Evolutionary conservation across 2,113 vertebrate species (phyloP).

Genomic region (Porphyrio hochstetteri): DNA sequence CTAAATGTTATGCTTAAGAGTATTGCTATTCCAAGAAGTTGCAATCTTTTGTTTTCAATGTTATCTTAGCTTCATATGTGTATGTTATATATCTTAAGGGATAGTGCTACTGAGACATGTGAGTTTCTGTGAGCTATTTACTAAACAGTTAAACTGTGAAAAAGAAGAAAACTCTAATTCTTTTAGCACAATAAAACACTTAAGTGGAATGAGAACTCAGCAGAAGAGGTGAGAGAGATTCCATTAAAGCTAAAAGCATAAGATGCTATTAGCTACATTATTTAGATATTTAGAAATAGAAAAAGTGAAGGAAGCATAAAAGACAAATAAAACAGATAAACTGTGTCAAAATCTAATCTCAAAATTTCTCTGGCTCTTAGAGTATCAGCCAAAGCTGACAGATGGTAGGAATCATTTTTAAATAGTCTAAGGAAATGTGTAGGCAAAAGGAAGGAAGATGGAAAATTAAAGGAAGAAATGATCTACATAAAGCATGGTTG

Average conservation of each 20-base stretch:
- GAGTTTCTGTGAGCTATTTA: neutral
- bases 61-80: neutral
- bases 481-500: neutral
- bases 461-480: conserved; percentile 17
- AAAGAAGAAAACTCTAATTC: neutral
- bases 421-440: conserved; percentile 9
- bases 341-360: neutral
- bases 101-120: neutral
- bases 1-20: neutral
- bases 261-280: neutral
- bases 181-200: neutral
- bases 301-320: neutral
- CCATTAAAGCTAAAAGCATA: neutral
- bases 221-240: neutral
- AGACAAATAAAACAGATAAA: neutral
- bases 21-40: neutral
- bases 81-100: neutral
- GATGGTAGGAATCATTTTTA: conserved; percentile 22
- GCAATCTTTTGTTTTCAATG: neutral
- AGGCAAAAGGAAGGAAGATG: conserved; percentile 2
- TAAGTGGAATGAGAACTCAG: neutral
- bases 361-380: neutral
- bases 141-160: neutral
- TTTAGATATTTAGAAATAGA: neutral
- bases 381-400: neutral